A percentile compares a stretch with the other conserved stretches of the same genome.
These are phyloP conservation scores for Todiramphus chloris DNA, from an alignment of 2,113 vertebrate species.

Conservation along the genomic window DNA sequence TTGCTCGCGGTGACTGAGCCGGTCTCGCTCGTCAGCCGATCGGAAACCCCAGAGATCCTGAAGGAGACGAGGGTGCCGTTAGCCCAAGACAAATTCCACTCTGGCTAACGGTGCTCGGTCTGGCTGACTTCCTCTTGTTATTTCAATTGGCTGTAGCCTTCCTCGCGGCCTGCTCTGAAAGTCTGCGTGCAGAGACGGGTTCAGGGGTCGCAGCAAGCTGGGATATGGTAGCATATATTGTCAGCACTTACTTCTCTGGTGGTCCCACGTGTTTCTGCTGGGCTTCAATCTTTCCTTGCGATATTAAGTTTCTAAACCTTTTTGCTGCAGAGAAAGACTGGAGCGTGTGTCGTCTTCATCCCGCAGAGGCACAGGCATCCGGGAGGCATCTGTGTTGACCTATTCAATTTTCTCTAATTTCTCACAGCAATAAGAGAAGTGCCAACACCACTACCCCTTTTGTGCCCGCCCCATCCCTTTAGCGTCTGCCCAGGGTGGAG, in stretches of 20 bases:
- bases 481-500: neutral
- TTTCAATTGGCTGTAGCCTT: constrained; percentile 18
- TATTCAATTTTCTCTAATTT: neutral
- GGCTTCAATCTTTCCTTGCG: constrained; percentile 22
- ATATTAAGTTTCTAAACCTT: constrained; percentile 48
- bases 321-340: neutral
- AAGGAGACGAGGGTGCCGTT: neutral
- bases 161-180: neutral
- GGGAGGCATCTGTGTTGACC: rapidly evolving
- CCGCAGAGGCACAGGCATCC: neutral
- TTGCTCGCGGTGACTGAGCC: neutral
- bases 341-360: rapidly evolving
- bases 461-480: neutral
- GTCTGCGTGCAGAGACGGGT: neutral
- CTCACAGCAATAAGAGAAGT: neutral
- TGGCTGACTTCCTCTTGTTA: constrained; percentile 33
- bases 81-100: neutral
- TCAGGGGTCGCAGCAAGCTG: neutral
- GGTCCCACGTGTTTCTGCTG: constrained; percentile 46
- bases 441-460: neutral
- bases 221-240: constrained; percentile 8
- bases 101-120: neutral
- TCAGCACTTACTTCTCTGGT: constrained; percentile 60
- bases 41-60: neutral
- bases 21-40: rapidly evolving